phyloP scores from a whole-genome alignment of 2,888 invertebrate genomes.

The Argynnis bischoffii region DNA sequence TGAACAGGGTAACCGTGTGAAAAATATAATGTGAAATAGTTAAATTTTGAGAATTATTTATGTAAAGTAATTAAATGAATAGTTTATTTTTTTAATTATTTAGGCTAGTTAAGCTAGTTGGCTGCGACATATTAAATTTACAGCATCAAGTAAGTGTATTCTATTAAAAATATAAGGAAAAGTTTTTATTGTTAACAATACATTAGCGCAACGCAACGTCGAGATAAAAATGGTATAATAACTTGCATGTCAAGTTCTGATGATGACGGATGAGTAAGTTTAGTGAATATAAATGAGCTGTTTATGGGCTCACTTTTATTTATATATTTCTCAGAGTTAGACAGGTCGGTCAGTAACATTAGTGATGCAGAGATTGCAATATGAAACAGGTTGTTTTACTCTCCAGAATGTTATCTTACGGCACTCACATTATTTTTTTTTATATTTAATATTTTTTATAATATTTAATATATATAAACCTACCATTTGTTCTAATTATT shows the following conservation, averaged over 20 bases:
- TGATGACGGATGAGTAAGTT: slow-evolving; percentile 38
- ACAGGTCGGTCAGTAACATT: slow-evolving; percentile 35
- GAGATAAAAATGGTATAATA: slow-evolving; percentile 29
- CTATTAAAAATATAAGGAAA: too few species aligned
- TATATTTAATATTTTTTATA: too few species aligned
- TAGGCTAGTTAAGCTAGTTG: too few species aligned
- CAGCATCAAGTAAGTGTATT: too few species aligned
- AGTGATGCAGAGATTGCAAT: slow-evolving; percentile 37
- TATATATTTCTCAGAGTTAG: slow-evolving; percentile 36
- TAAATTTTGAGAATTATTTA: too few species aligned
- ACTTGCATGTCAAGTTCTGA: slow-evolving; percentile 31
- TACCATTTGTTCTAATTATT: background rate
- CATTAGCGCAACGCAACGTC: slow-evolving; percentile 13
- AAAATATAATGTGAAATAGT: too few species aligned
- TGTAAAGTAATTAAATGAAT: too few species aligned
- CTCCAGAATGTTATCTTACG: slow-evolving; percentile 3
- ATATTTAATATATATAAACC: background rate
- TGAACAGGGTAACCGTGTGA: too few species aligned
- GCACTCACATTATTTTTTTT: background rate
- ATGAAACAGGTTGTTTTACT: slow-evolving; percentile 37
- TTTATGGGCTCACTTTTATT: slow-evolving; percentile 34
- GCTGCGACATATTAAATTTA: too few species aligned
- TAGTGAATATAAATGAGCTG: slow-evolving; percentile 35
- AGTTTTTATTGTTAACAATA: slow-evolving; percentile 4
- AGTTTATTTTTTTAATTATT: too few species aligned